phyloP scores from a whole-genome alignment of 2,113 vertebrate species.

The Tetrax tetrax region DNA sequence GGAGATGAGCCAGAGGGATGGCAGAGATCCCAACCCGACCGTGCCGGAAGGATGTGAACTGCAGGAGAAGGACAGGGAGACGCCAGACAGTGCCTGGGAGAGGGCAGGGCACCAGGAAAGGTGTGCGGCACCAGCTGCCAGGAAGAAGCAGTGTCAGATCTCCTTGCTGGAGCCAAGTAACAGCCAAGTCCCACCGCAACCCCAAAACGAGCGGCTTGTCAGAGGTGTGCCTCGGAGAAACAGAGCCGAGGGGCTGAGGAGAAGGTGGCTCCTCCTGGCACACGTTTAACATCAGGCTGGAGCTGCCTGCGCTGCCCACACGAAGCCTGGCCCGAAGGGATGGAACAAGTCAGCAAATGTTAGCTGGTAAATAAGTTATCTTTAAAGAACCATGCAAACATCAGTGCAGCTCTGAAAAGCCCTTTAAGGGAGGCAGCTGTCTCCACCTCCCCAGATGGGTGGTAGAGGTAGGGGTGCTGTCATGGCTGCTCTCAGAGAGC shows the following conservation, averaged over 20 bases:
- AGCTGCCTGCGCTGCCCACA: neutral
- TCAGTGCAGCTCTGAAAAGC: neutral
- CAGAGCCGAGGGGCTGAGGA: neutral
- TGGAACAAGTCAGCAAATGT: neutral
- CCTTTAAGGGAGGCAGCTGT: neutral
- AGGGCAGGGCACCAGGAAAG: rapidly evolving
- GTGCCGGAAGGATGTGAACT: neutral
- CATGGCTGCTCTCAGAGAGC: neutral
- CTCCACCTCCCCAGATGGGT: neutral
- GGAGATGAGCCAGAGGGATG: rapidly evolving
- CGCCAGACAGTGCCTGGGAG: neutral
- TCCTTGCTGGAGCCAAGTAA: neutral
- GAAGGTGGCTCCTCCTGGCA: neutral
- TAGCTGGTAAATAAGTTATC: neutral
- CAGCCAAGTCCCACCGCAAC: neutral
- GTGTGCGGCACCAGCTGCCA: rapidly evolving
- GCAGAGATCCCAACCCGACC: neutral
- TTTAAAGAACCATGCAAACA: neutral
- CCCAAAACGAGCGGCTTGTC: rapidly evolving
- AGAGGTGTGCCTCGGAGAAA: neutral
- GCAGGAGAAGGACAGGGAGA: neutral
- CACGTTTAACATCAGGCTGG: neutral
- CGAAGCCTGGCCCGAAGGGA: neutral
- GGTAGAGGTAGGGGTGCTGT: neutral
- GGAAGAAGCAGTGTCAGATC: neutral